A percentile compares a stretch with the other conserved stretches of the same genome.
These are phyloP conservation scores for Crossoptilon crossoptilon DNA, from an alignment of 2,797 vertebrate species.

Conservation along the genomic window DNA sequence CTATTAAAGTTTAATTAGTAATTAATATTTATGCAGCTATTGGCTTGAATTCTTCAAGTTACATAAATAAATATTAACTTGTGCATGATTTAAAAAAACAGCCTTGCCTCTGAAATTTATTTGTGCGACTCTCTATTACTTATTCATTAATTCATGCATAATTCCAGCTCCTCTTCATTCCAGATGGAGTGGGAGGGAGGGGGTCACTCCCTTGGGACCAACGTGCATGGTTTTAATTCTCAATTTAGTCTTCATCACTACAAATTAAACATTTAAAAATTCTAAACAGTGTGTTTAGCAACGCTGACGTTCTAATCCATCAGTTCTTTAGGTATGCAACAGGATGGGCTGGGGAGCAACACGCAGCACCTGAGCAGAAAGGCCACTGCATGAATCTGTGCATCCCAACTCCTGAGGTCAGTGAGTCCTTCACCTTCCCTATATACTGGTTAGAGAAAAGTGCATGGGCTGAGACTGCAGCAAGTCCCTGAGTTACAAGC, in stretches of 20 bases:
- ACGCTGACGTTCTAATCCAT: neutral
- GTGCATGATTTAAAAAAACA: neutral
- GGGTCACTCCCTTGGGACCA: neutral
- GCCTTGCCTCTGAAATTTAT: conserved; percentile 64
- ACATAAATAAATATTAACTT: conserved; percentile 82
- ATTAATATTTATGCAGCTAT: conserved; percentile 81
- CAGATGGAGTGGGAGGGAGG: conserved; percentile 24
- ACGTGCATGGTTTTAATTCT: conserved; percentile 50
- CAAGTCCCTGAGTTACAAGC: neutral
- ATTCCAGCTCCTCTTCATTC: conserved; percentile 57
- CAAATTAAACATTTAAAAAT: conserved; percentile 64
- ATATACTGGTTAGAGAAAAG: accelerated
- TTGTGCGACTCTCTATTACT: conserved; percentile 63
- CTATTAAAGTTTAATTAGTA: conserved; percentile 79
- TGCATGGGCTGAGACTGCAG: neutral
- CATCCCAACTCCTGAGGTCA: neutral
- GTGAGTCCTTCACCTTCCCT: accelerated
- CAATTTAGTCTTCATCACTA: conserved; percentile 45
- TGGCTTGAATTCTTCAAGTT: conserved; percentile 55
- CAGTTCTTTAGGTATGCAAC: neutral
- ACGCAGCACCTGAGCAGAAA: neutral
- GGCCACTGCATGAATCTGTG: accelerated
- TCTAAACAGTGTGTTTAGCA: conserved; percentile 39
- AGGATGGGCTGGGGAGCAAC: neutral
- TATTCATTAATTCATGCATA: conserved; percentile 65